Base-by-base conservation (phyloP, 2,797 vertebrate genomes). In the Cuculus canorus region DNA sequence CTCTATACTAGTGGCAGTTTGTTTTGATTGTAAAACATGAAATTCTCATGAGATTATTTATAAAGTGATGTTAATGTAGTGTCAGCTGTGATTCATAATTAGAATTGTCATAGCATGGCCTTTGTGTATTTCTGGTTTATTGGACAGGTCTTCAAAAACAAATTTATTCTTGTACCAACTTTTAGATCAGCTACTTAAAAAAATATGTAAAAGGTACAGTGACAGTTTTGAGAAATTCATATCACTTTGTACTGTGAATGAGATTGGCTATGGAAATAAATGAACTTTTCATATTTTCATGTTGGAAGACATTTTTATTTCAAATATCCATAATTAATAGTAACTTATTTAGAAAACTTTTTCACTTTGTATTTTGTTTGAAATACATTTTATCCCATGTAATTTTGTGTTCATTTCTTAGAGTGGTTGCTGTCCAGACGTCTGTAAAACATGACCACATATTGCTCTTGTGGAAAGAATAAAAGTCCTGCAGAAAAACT, bases 241-340 rank as follows among this genome's bases (percentile, higher is more conserved):
- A 96, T 84, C 92, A 96, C 93, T 98, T 98, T 98, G 97, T 98
- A 98, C 97, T 96, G 96, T 98, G 97, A 98, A 98, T 98, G 96
- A 97, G 97, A 97, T 95, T 98, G 96, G 96, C 98, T 96, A 97
- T 98, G 98, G 86, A 98, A 98, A 98, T 98, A 98, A 98, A 98
- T 87, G 35, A 97, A 97, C 96, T 96, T 98, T 98, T 94, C 70
- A 25, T 96, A 97, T 94, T 95, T 95, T 95, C 27, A 23, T 10
- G 12, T 88, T 87, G 77, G 63, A 82, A 92, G 63, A 28, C 82
- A 78, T 30, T 88, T 95, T 97, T 81, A 72, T 96, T 95, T 68
- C 28, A 56, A 47, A 56, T 64, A n/a, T 71, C 47, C 16, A 5
- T 88, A 53, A 17, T 39, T 32, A 41, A 28, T 37, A 35, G 48